Evolutionary conservation across 2,888 invertebrate genomes (phyloP).

Genomic region (Drosophila kambysellisi): DNA sequence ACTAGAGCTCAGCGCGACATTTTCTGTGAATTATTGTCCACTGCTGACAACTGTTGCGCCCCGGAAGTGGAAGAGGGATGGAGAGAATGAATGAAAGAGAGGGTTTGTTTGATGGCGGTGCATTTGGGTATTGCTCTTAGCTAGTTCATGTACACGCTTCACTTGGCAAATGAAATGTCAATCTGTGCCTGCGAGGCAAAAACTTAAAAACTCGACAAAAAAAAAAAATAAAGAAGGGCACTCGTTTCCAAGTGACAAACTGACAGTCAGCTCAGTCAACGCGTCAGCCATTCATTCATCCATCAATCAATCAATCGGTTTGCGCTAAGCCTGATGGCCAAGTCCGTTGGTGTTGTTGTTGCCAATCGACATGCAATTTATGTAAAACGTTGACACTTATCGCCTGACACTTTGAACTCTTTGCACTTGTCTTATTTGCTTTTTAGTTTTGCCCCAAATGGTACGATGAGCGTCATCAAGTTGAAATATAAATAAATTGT

Average conservation of each 20-base stretch:
- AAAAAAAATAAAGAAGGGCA: neutral
- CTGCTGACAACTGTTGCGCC: slow-evolving; percentile 55
- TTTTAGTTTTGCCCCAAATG: slow-evolving; percentile 43
- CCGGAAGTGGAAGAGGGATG: neutral
- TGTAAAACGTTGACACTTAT: slow-evolving; percentile 77
- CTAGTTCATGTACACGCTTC: neutral
- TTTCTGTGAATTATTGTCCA: slow-evolving; percentile 41
- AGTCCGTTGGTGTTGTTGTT: slow-evolving; percentile 13
- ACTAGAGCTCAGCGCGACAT: slow-evolving; percentile 29
- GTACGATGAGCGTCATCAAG: slow-evolving; percentile 13
- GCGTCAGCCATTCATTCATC: slow-evolving; percentile 33
- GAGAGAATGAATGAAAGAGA: neutral
- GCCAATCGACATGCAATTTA: slow-evolving; percentile 72
- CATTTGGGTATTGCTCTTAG: slow-evolving; percentile 1
- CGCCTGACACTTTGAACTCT: slow-evolving; percentile 53
- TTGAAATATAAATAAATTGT: slow-evolving; percentile 61
- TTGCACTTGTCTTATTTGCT: slow-evolving; percentile 46
- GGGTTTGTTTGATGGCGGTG: neutral
- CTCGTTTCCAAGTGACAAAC: slow-evolving; percentile 32
- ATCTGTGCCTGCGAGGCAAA: slow-evolving; percentile 30
- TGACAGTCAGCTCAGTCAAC: slow-evolving; percentile 26
- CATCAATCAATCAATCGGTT: slow-evolving; percentile 65
- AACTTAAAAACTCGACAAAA: slow-evolving; percentile 41
- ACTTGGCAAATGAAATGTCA: slow-evolving; percentile 54
- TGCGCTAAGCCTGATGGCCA: slow-evolving; percentile 34